Evolutionary conservation across 2,113 vertebrate genomes (phyloP), one percentile per base, ranked within the genome.

Genomic region (Microcebus jonahi): DNA sequence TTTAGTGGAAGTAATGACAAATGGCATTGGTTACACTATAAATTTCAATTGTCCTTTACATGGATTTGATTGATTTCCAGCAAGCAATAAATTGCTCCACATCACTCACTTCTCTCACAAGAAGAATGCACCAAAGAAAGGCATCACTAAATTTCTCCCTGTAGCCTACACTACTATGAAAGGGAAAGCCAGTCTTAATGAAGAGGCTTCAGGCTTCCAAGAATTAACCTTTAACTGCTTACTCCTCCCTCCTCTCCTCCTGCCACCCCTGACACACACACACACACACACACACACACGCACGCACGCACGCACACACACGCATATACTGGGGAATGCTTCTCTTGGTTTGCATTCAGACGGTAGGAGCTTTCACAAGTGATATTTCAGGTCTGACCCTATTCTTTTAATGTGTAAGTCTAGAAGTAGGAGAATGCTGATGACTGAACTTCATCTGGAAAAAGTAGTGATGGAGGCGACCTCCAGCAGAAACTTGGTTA

Each of bases 51-150:
- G 3, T 70, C 0, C 1, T 34, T 61, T 87, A 0, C 0, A 50
- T n/a, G 6, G 10, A 55, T 85, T 89, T 80, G 39, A 95, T 34
- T 20, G 25, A 50, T 94, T 95, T 91, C 3, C 31, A 34, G 20
- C 2, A 13, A 25, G 29, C 63, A 63, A 91, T 45, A 42, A 57
- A 77, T 63, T 5, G 1, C 4, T 61, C 15, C 29, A 77, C 21
- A 8, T 10, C 6, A 42, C 8, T 86, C 12, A 45, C 63, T 67
- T 81, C 59, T 83, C 34, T 81, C 25, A 31, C 27, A 31, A 21
- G 34, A 88, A 93, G 14, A 8, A 36, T 21, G 11, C 25, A 5
- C 13, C 63, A 31, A 88, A 81, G 48, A 25, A 95, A 96, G 79
- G 14, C 18, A 50, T 18, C 20, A 45, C 20, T 25, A 73, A 15